A percentile compares a stretch with the other conserved stretches of the same genome.
Conservation (phyloP, 2,888 invertebrate genomes). For the Thyatira batis region DNA sequence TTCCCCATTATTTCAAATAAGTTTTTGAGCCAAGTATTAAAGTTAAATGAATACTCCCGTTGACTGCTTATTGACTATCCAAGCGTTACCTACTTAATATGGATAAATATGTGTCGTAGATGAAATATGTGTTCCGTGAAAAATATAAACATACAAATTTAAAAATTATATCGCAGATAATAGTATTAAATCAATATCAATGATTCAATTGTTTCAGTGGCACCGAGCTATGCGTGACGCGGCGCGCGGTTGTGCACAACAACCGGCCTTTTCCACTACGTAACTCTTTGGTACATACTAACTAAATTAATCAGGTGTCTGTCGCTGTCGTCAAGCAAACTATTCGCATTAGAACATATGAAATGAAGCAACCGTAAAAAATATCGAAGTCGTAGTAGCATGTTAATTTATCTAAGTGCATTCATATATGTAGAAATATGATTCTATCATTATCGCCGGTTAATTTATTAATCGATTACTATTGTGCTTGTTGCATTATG, state of each 20-base stretch:
- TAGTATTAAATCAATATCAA: slow-evolving; percentile 35
- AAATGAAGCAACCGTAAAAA: neutral
- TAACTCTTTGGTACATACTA: slow-evolving; percentile 14
- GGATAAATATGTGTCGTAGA: too few relatives aligned
- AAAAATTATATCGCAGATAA: slow-evolving; percentile 7
- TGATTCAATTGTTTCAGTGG: slow-evolving; percentile 45
- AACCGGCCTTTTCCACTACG: slow-evolving; percentile 27
- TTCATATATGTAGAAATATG: neutral
- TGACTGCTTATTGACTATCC: too few relatives aligned
- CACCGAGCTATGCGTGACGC: slow-evolving; percentile 6
- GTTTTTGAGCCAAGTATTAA: neutral
- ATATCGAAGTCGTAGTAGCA: neutral
- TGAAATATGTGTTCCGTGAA: neutral
- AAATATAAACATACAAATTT: neutral
- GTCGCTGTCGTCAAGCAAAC: slow-evolving; percentile 11
- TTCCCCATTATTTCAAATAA: neutral
- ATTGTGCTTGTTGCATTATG: neutral
- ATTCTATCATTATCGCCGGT: neutral
- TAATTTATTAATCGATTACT: neutral
- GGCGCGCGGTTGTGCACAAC: slow-evolving; percentile 20
- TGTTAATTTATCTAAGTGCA: neutral
- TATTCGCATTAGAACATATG: neutral
- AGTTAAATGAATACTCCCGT: too few relatives aligned
- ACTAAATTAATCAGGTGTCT: slow-evolving; percentile 8
- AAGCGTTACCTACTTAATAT: too few relatives aligned